Evolutionary conservation across 2,113 vertebrate genomes (phyloP), one percentile per base, ranked within the genome.

Genomic region (Lepisosteus osseus): DNA sequence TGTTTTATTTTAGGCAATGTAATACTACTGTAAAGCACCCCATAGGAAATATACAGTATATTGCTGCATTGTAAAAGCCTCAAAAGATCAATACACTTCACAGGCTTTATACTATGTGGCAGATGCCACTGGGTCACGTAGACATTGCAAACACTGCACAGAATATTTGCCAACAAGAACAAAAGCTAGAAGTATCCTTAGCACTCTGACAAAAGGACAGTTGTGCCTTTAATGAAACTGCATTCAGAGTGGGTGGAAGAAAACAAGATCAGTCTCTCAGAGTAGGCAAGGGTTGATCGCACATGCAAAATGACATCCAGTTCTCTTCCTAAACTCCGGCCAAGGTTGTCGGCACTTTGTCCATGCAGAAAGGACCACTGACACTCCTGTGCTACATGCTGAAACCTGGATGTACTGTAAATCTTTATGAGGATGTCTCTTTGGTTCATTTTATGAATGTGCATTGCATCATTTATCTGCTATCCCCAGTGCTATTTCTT

Each of bases 131-230:
- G 47, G 47, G 47, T 51, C 47, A 51, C 9, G 47, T 51, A 51
- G 9, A 51, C 9, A 9, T 51, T 51, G 47, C 9, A 51, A 9
- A 9, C 9, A 9, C 5, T 51, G 47, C 9, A 51, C 9, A 51
- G 51, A 65, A 13, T 55, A 67, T 55, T 75, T 62, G 66, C 5
- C 47, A 61, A 72, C 54, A 63, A 51, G 54, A 55, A 15, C 13
- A 70, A 69, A 51, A 62, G 12, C 61, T 6, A 43, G 43, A 11
- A 6, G 43, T 3, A 47, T 40, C 29, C 9, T 41, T 29, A 51
- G 54, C 61, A 8, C 68, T 67, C 47, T 9, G 77, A 81, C 77
- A 75, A 79, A 77, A 75, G 70, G 65, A 74, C 69, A 71, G 71
- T 63, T 76, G 70, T 77, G 66, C 64, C 57, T 56, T 40, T 62